Evolutionary conservation across 1,140 invertebrate genomes (phyloP).

Genomic region (Agrypnia vestita): DNA sequence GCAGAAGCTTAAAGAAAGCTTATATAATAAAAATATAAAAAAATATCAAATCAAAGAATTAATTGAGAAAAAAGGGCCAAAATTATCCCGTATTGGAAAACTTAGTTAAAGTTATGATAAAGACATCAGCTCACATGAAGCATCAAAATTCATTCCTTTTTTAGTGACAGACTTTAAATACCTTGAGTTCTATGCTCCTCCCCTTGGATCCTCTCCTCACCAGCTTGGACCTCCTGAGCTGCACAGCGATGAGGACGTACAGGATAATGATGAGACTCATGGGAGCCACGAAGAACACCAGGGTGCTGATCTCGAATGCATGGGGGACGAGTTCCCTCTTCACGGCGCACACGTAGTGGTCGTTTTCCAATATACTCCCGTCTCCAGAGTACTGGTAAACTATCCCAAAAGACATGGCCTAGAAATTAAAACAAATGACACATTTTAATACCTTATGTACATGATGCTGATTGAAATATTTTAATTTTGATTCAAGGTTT

Average conservation of each 20-base stretch:
- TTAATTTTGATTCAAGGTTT: too few species aligned
- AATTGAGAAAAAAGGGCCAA: too few species aligned
- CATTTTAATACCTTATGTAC: too few species aligned
- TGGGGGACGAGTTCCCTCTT: slow-evolving; percentile 80
- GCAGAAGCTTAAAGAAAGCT: too few species aligned
- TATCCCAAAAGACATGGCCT: slow-evolving; percentile 68
- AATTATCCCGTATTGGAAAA: too few species aligned
- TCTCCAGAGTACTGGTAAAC: slow-evolving; percentile 72
- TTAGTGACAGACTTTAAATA: too few species aligned
- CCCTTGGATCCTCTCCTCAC: slow-evolving; percentile 63
- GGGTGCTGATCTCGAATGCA: slow-evolving; percentile 87
- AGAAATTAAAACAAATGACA: slow-evolving; percentile 46
- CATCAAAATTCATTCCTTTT: too few species aligned
- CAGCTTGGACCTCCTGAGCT: slow-evolving; percentile 78
- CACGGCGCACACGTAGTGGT: slow-evolving; percentile 73
- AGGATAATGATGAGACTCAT: slow-evolving; percentile 91
- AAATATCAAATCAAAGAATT: too few species aligned
- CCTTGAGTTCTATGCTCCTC: slow-evolving; percentile 56
- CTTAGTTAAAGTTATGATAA: too few species aligned
- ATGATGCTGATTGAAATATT: too few species aligned
- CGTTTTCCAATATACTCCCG: slow-evolving; percentile 75
- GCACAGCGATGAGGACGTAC: slow-evolving; percentile 88
- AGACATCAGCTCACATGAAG: too few species aligned
- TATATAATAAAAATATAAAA: too few species aligned
- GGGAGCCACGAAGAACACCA: slow-evolving; percentile 89